Conservation (phyloP, 1,140 invertebrate species). For the Trichomalopsis sarcophagae region DNA sequence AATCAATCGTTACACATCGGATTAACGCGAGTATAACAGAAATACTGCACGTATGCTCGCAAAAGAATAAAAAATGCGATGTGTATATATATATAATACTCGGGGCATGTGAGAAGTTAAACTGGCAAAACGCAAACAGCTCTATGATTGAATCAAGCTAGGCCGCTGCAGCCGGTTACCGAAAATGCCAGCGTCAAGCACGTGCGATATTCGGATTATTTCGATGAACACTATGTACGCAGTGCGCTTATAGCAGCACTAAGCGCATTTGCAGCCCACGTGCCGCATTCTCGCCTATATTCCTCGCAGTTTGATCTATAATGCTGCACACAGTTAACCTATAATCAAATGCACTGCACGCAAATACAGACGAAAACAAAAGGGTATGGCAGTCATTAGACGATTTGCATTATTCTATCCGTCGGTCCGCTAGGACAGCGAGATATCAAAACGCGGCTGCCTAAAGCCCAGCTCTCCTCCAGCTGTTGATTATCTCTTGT, state of each 20-base stretch:
- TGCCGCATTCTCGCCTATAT: slow-evolving; percentile 49
- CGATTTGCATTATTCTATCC: slow-evolving; percentile 25
- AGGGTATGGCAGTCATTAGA: slow-evolving; percentile 57
- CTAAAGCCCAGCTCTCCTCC: neutral
- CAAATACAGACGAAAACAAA: slow-evolving; percentile 53
- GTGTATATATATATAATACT: neutral
- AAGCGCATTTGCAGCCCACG: slow-evolving; percentile 51
- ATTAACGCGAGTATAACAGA: too few species aligned
- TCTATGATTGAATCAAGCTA: slow-evolving; percentile 21
- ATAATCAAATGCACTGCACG: too few species aligned
- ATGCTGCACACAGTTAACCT: neutral
- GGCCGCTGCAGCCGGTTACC: neutral
- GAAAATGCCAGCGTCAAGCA: slow-evolving; percentile 32
- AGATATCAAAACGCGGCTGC: slow-evolving; percentile 39
- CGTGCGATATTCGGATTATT: slow-evolving; percentile 57
- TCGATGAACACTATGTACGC: slow-evolving; percentile 45
- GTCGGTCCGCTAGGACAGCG: slow-evolving; percentile 2
- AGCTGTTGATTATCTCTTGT: slow-evolving; percentile 54
- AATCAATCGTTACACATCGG: too few species aligned
- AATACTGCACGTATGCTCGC: too few species aligned
- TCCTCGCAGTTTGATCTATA: neutral
- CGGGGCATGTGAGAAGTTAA: slow-evolving; percentile 8
- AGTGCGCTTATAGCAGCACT: neutral
- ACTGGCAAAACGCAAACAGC: slow-evolving; percentile 15
- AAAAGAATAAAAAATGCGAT: too few species aligned